A percentile compares a stretch with the other conserved stretches of the same genome.
phyloP scores from a whole-genome alignment of 2,888 invertebrate genomes.

The Julus scanicus region DNA sequence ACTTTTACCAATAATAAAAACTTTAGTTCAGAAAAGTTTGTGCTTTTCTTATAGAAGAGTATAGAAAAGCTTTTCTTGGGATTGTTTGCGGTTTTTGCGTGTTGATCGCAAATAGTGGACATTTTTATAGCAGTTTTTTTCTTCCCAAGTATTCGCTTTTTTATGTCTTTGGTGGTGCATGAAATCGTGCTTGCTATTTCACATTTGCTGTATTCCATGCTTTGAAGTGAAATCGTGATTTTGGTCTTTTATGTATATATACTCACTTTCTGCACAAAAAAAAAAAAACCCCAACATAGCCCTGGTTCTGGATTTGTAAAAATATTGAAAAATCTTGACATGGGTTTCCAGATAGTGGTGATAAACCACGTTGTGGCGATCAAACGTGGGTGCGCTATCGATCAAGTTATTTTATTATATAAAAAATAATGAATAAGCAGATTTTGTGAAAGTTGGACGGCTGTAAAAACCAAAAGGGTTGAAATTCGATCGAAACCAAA shows the following conservation, averaged over 20 bases:
- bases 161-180: not conserved
- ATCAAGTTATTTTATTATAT: conserved; percentile 10
- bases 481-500: conserved; percentile 14
- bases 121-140: not conserved
- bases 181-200: not conserved
- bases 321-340: not conserved
- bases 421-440: conserved; percentile 36
- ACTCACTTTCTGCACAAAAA: not conserved
- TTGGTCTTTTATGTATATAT: not conserved
- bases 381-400: not conserved
- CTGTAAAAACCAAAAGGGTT: not conserved
- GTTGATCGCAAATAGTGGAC: too few species aligned
- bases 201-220: not conserved
- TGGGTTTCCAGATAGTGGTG: not conserved
- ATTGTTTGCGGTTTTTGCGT: too few species aligned
- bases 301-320: not conserved
- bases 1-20: too few species aligned
- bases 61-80: too few species aligned
- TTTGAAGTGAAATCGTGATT: not conserved
- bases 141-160: not conserved
- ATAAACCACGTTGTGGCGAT: conserved; percentile 22
- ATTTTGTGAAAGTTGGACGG: not conserved
- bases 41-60: too few species aligned
- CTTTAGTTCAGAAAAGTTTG: too few species aligned
- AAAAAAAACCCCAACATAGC: not conserved